These are phyloP conservation scores for Melipona beecheii DNA, from an alignment of 2,888 invertebrate species.

Conservation along the genomic window DNA sequence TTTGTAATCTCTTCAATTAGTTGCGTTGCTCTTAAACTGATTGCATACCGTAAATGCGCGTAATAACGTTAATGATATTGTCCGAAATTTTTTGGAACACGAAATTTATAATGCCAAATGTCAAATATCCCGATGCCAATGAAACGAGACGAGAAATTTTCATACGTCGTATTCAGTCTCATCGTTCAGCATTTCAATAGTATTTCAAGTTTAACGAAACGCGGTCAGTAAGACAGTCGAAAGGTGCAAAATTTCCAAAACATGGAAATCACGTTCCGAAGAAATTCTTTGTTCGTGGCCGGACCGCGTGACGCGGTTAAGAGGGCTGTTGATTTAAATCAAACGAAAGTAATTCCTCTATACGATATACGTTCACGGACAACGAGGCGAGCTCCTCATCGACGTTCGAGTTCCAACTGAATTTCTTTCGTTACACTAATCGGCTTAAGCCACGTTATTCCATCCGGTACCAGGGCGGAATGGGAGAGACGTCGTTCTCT, in stretches of 20 bases:
- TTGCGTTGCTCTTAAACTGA: conserved; percentile 17
- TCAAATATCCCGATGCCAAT: too few relatives aligned
- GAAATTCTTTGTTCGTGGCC: background rate
- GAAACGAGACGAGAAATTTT: background rate
- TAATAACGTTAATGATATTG: conserved; percentile 9
- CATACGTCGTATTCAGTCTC: too few relatives aligned
- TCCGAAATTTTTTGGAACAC: background rate
- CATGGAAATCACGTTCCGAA: background rate
- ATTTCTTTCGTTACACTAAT: conserved; percentile 26
- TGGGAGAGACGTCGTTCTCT: background rate
- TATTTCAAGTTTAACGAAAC: too few relatives aligned
- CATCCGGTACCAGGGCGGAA: background rate
- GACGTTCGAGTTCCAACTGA: conserved; percentile 11
- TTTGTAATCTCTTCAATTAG: conserved; percentile 33
- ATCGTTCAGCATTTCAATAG: background rate
- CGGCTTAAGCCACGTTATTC: conserved; percentile 16
- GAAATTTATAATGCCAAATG: too few relatives aligned
- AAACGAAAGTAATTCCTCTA: background rate
- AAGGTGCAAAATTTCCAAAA: too few relatives aligned
- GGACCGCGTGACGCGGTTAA: too few relatives aligned
- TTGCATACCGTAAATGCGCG: conserved; percentile 12
- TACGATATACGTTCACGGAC: background rate
- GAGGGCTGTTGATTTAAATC: background rate
- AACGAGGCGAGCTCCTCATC: background rate
- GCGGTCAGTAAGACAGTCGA: too few relatives aligned